Percentiles rank a stretch among this genome's conserved stretches.
phyloP scores from a whole-genome alignment of 2,888 invertebrate genomes.

The Carabus problematicus region DNA sequence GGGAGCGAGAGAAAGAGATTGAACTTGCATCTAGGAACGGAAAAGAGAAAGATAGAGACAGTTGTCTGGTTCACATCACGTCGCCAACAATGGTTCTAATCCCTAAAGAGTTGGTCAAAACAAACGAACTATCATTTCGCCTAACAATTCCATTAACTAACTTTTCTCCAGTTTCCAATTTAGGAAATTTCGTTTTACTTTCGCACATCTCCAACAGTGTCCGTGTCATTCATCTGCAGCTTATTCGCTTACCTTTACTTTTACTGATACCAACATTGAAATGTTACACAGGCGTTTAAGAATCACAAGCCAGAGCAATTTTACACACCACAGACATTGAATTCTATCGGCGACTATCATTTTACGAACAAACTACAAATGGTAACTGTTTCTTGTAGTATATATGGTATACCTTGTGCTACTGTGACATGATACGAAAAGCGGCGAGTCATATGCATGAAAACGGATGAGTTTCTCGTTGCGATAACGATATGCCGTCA shows the following conservation, averaged over 20 bases:
- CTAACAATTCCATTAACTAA: constrained; percentile 54
- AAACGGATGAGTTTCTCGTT: constrained; percentile 8
- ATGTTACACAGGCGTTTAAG: constrained; percentile 4
- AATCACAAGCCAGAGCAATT: neutral
- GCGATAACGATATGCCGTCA: constrained; percentile 41
- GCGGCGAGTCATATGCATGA: neutral
- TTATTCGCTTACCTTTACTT: neutral
- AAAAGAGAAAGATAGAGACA: constrained; percentile 50
- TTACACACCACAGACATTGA: neutral
- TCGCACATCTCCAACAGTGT: constrained; percentile 9
- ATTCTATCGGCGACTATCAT: neutral
- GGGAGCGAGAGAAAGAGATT: constrained; percentile 16
- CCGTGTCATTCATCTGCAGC: neutral
- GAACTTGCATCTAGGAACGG: constrained; percentile 36
- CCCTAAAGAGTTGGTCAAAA: constrained; percentile 54
- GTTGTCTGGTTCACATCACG: constrained; percentile 37
- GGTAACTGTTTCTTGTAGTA: neutral
- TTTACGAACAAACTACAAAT: neutral
- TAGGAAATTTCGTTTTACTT: constrained; percentile 37
- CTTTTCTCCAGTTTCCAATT: constrained; percentile 47
- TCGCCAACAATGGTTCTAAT: constrained; percentile 55
- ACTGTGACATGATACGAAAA: neutral
- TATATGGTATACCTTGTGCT: neutral
- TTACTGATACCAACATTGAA: neutral
- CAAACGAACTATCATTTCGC: constrained; percentile 57